phyloP scores from a whole-genome alignment of 2,888 invertebrate genomes.

The Glaucopsyche alexis region DNA sequence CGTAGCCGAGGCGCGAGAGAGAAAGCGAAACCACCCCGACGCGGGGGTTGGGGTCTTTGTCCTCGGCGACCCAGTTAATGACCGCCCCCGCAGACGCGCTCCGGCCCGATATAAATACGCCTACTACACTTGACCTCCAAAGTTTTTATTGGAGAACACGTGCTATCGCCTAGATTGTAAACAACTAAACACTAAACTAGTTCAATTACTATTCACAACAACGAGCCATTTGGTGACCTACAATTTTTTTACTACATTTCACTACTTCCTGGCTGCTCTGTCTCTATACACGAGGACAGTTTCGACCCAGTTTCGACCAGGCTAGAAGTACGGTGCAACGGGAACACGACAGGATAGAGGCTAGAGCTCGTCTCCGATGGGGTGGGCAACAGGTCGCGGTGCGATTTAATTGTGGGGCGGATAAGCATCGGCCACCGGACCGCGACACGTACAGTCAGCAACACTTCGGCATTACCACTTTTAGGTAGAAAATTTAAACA shows the following conservation, averaged over 20 bases:
- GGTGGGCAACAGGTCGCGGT: constrained; percentile 77
- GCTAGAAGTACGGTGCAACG: neutral
- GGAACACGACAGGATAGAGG: neutral
- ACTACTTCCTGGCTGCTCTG: neutral
- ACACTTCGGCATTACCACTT: neutral
- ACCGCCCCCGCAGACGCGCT: constrained; percentile 73
- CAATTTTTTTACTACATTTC: neutral
- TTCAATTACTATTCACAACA: constrained; percentile 25
- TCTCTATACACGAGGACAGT: no score
- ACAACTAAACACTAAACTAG: constrained; percentile 62
- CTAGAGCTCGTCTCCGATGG: constrained; percentile 39
- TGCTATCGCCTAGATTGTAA: constrained; percentile 68
- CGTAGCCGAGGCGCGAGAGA: constrained; percentile 53
- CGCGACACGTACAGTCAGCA: constrained; percentile 61
- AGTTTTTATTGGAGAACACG: constrained; percentile 79
- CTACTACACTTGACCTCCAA: constrained; percentile 80
- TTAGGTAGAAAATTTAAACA: no score
- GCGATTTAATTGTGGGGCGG: constrained; percentile 73
- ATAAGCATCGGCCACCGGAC: constrained; percentile 73
- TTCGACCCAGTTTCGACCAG: no score
- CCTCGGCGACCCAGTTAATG: constrained; percentile 79
- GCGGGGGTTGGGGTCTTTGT: constrained; percentile 66
- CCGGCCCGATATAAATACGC: constrained; percentile 76
- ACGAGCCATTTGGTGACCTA: neutral
- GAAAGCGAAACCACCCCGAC: constrained; percentile 65